Percentiles rank a stretch among this genome's conserved stretches.
Conservation (phyloP, 2,888 invertebrate genomes). For the Plutella xylostella region DNA sequence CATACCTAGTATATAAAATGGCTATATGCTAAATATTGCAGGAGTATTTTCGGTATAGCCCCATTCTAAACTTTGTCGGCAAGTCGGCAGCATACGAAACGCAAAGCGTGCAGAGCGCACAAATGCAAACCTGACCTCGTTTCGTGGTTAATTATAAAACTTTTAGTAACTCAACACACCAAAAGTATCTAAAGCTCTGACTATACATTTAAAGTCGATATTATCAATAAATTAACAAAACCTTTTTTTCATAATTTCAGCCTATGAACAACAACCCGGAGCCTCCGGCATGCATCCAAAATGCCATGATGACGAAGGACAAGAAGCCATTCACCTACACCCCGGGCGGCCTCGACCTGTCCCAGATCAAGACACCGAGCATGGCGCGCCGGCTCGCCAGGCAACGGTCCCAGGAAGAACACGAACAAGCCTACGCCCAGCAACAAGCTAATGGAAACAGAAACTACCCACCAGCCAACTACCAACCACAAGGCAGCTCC, state of each 20-base stretch:
- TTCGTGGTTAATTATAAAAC: too few species aligned
- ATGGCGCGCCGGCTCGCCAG: conserved; percentile 83
- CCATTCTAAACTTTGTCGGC: too few species aligned
- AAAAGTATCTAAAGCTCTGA: too few species aligned
- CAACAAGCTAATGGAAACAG: conserved; percentile 25
- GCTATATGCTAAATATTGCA: too few species aligned
- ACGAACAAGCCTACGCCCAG: conserved; percentile 51
- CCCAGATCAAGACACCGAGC: conserved; percentile 89
- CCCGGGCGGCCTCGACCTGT: conserved; percentile 91
- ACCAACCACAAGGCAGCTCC: conserved; percentile 43
- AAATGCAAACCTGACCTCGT: too few species aligned
- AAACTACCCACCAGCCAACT: conserved; percentile 30
- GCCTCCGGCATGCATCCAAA: conserved; percentile 90
- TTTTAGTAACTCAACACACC: too few species aligned
- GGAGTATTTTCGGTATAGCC: too few species aligned
- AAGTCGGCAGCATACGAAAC: too few species aligned
- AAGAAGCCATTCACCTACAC: conserved; percentile 98
- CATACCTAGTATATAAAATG: too few species aligned
- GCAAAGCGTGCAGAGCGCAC: too few species aligned
- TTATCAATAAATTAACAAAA: too few species aligned
- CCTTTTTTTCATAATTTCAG: conserved; percentile 37
- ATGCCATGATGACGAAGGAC: conserved; percentile 95
- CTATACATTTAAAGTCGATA: too few species aligned
- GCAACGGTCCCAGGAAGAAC: conserved; percentile 73
- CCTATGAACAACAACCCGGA: conserved; percentile 61